These are phyloP conservation scores for Macrophya annulata DNA, from an alignment of 2,888 invertebrate species.

Conservation along the genomic window DNA sequence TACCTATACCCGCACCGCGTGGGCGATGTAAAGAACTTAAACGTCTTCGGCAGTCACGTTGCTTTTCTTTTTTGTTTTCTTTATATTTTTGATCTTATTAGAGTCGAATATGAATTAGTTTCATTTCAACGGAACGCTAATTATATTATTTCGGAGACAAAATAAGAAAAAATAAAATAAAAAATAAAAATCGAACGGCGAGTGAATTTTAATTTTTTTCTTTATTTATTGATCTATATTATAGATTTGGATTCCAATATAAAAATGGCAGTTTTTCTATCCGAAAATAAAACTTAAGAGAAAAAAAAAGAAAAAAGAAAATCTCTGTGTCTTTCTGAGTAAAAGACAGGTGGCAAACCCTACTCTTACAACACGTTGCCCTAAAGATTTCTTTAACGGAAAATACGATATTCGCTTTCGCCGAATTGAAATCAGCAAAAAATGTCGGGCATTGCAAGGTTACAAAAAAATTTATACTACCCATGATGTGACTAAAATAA, in stretches of 20 bases:
- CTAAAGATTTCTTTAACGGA: background rate
- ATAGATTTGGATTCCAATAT: too few species aligned
- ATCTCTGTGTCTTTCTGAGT: background rate
- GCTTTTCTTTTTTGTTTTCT: background rate
- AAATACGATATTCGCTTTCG: background rate
- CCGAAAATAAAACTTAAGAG: background rate
- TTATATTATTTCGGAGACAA: background rate
- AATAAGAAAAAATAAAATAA: too few species aligned
- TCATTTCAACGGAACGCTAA: background rate
- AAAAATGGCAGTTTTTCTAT: background rate
- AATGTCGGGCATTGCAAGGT: too few species aligned
- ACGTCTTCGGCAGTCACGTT: background rate
- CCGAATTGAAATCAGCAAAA: background rate
- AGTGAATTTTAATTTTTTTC: too few species aligned
- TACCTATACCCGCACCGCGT: background rate
- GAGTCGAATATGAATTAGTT: background rate
- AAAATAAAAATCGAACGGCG: background rate
- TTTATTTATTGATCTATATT: too few species aligned
- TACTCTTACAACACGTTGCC: conserved; percentile 10
- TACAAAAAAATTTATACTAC: background rate
- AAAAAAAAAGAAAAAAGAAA: background rate
- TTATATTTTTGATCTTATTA: background rate
- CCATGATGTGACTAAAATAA: background rate
- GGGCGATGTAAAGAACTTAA: conserved; percentile 9
- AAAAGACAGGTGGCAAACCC: conserved; percentile 12